Evolutionary conservation across 2,888 invertebrate genomes (phyloP).

Genomic region (Allacma fusca): DNA sequence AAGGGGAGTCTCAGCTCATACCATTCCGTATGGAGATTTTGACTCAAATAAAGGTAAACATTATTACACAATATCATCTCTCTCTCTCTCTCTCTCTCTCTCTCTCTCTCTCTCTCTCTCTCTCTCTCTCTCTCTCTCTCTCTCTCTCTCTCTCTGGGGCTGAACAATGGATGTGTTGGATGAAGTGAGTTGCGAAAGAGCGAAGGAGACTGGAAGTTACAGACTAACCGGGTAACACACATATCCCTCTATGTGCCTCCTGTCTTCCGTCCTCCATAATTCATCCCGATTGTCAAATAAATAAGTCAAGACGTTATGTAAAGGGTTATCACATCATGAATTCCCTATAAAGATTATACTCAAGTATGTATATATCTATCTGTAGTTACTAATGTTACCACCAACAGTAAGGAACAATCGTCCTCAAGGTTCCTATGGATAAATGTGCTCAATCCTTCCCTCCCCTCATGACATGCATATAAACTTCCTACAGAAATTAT

Average conservation of each 20-base stretch:
- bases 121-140: too few species aligned
- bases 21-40: too few species aligned
- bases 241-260: not conserved
- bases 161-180: not conserved
- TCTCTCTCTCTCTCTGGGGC: too few species aligned
- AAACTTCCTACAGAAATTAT: too few species aligned
- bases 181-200: not conserved
- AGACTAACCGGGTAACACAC: not conserved
- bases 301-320: slow-evolving; percentile 29
- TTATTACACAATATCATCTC: not conserved
- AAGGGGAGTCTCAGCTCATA: too few species aligned
- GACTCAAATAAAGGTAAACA: too few species aligned
- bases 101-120: too few species aligned
- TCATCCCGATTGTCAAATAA: slow-evolving; percentile 33
- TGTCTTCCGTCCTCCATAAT: slow-evolving; percentile 21
- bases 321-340: not conserved
- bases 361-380: not conserved
- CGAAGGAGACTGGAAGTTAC: not conserved
- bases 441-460: too few species aligned
- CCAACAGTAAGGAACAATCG: too few species aligned
- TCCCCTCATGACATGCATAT: too few species aligned
- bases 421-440: too few species aligned
- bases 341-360: not conserved
- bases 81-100: too few species aligned
- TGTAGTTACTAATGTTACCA: not conserved